phyloP scores from a whole-genome alignment of 2,888 invertebrate species.

The Conomelus anceps region DNA sequence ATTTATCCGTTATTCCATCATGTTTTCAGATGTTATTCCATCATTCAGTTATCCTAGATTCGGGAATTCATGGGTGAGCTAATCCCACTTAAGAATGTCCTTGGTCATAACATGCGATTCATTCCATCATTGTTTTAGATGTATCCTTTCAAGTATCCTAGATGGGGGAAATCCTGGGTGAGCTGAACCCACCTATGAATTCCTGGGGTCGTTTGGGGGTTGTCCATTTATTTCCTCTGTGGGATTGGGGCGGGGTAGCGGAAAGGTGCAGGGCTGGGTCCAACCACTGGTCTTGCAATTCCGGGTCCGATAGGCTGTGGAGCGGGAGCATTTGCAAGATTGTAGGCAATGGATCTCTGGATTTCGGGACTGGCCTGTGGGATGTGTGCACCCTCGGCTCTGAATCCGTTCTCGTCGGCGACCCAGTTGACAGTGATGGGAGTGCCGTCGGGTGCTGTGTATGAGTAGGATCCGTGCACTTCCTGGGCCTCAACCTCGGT shows the following conservation, averaged over 20 bases:
- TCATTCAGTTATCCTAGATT: no score
- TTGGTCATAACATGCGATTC: no score
- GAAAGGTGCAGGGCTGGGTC: not conserved
- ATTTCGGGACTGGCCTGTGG: constrained; percentile 37
- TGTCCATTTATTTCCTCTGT: not conserved
- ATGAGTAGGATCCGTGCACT: constrained; percentile 68
- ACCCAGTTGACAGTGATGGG: constrained; percentile 51
- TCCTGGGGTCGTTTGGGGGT: no score
- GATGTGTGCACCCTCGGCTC: constrained; percentile 49
- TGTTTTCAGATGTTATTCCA: no score
- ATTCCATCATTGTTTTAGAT: no score
- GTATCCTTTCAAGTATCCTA: no score
- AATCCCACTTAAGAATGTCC: no score
- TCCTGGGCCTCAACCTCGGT: constrained; percentile 43
- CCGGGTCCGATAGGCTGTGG: not conserved
- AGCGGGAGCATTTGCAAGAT: not conserved
- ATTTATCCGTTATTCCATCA: no score
- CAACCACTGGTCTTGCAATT: not conserved
- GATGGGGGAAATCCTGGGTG: no score
- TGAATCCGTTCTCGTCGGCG: constrained; percentile 65
- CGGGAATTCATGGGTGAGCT: no score
- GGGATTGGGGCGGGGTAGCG: not conserved
- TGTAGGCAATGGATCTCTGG: not conserved
- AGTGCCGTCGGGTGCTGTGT: constrained; percentile 59
- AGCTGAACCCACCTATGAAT: no score